A percentile compares a stretch with the other conserved stretches of the same genome.
These are phyloP conservation scores for Oxyteleia sp. DNA, from an alignment of 2,888 invertebrate species.

Conservation along the genomic window DNA sequence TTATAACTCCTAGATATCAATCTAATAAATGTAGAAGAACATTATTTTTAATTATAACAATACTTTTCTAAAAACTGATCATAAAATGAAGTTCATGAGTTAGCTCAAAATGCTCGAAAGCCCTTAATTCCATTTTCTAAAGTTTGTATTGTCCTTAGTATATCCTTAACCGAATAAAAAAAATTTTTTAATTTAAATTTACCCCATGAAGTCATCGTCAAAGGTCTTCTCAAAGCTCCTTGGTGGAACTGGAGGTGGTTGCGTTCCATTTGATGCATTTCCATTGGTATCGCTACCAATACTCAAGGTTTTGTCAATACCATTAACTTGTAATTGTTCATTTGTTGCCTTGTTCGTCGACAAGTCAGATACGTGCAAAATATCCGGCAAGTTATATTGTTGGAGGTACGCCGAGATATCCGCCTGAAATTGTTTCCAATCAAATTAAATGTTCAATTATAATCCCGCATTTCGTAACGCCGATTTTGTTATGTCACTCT, in stretches of 20 bases:
- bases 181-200: constrained; percentile 4
- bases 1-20: too few species aligned
- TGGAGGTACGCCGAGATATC: constrained; percentile 88
- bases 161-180: neutral
- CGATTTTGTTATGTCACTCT: constrained; percentile 38
- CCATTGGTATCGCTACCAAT: constrained; percentile 84
- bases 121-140: too few species aligned
- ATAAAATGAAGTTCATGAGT: too few species aligned
- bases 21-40: too few species aligned
- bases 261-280: constrained; percentile 85
- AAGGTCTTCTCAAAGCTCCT: constrained; percentile 86
- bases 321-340: constrained; percentile 82
- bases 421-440: constrained; percentile 77
- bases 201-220: constrained; percentile 85
- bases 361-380: constrained; percentile 86
- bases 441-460: constrained; percentile 16
- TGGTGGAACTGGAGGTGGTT: constrained; percentile 84
- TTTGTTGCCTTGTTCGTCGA: constrained; percentile 70
- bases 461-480: constrained; percentile 22
- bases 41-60: too few species aligned
- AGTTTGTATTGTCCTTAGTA: too few species aligned
- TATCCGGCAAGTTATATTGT: constrained; percentile 88
- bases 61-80: too few species aligned
- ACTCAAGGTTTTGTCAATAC: constrained; percentile 78
- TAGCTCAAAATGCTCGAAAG: too few species aligned